A percentile compares a stretch with the other conserved stretches of the same genome.
These are phyloP conservation scores for Eolophus roseicapilla DNA, from an alignment of 2,113 vertebrate genomes.

Conservation along the genomic window DNA sequence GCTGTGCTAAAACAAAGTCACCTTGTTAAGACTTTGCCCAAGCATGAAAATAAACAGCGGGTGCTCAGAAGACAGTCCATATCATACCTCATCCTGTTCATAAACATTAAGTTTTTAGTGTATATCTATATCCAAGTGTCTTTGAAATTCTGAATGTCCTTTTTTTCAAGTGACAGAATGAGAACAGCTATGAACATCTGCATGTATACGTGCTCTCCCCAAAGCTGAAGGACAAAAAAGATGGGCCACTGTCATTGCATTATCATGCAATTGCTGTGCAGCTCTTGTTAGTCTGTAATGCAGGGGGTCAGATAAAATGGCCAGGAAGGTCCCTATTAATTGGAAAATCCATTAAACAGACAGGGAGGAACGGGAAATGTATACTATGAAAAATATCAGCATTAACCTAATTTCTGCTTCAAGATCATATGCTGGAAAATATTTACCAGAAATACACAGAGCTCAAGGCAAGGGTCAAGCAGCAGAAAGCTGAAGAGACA, in stretches of 20 bases:
- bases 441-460: conserved; percentile 50
- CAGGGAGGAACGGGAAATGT: conserved; percentile 19
- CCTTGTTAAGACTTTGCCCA: background rate
- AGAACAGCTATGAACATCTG: background rate
- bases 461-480: conserved; percentile 51
- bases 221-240: conserved; percentile 53
- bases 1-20: background rate
- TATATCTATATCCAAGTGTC: background rate
- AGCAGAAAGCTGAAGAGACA: conserved; percentile 45
- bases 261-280: background rate
- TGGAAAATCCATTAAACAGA: conserved; percentile 59
- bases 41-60: background rate
- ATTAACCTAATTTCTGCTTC: conserved; percentile 45
- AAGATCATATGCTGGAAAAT: conserved; percentile 33
- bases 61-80: background rate
- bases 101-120: background rate
- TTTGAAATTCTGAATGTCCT: conserved; percentile 8
- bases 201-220: background rate
- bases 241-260: conserved; percentile 19
- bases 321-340: conserved; percentile 33
- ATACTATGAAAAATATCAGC: conserved; percentile 36
- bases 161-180: background rate
- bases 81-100: background rate
- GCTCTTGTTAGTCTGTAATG: conserved; percentile 37
- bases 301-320: conserved; percentile 26